Percentiles rank a stretch among this genome's conserved stretches.
Conservation (phyloP, 2,888 invertebrate species). For the Ischnura elegans region DNA sequence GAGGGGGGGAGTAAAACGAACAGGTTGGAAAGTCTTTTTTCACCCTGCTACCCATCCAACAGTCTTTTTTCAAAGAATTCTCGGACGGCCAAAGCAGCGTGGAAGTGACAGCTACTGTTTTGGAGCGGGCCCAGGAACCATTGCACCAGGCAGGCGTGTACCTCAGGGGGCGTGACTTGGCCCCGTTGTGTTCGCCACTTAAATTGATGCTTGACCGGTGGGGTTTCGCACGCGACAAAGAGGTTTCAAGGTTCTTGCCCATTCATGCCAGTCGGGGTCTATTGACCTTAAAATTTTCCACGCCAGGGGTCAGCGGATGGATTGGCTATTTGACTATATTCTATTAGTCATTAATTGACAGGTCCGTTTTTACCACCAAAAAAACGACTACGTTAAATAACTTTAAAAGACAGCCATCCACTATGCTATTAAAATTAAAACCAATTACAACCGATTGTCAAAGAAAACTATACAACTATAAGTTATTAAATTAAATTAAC, state of each 20-base stretch:
- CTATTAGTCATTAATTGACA: too few species aligned
- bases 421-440: too few species aligned
- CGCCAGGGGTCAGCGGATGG: background rate
- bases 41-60: background rate
- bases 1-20: too few species aligned
- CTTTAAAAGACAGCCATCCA: too few species aligned
- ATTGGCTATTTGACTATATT: too few species aligned
- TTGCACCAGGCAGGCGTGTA: background rate
- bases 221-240: background rate
- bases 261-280: background rate
- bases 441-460: too few species aligned
- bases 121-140: background rate
- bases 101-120: constrained; percentile 1
- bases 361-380: too few species aligned
- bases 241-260: background rate
- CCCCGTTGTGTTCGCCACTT: background rate
- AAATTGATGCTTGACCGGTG: background rate
- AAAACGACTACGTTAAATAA: too few species aligned
- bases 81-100: background rate
- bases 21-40: constrained; percentile 27
- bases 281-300: background rate
- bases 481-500: too few species aligned
- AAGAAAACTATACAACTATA: too few species aligned
- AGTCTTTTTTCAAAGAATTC: background rate
- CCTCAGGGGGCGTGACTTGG: background rate